Evolutionary conservation across 2,113 vertebrate genomes (phyloP).

Genomic region (Cavia porcellus): DNA sequence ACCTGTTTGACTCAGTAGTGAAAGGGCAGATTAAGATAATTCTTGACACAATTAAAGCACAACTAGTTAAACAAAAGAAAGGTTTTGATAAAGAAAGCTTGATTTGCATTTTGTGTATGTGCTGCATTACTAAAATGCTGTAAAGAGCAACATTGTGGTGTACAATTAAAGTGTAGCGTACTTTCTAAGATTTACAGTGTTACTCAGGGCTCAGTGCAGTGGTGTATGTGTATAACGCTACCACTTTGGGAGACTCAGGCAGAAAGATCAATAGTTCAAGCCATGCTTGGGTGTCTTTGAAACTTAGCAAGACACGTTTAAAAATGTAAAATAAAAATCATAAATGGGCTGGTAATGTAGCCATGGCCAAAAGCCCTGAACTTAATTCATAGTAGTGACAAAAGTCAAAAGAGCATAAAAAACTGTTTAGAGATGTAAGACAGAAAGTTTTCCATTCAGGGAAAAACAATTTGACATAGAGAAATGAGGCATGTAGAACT

Average conservation of each 20-base stretch:
- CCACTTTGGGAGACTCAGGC: too few species aligned
- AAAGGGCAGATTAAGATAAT: background rate
- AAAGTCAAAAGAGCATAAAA: background rate
- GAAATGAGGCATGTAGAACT: background rate
- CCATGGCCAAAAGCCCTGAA: background rate
- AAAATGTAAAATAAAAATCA: background rate
- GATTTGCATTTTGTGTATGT: background rate
- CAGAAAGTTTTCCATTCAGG: background rate
- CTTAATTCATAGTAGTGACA: background rate
- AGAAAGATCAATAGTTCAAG: background rate
- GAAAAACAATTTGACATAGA: background rate
- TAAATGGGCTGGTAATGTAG: background rate
- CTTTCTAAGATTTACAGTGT: background rate
- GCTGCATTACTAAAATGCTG: too few species aligned
- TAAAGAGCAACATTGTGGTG: too few species aligned
- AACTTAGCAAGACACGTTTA: background rate
- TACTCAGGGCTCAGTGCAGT: background rate
- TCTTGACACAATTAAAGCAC: background rate
- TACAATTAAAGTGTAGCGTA: too few species aligned
- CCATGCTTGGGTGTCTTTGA: background rate
- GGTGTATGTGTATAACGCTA: background rate
- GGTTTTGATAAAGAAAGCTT: too few species aligned
- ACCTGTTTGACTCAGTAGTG: background rate
- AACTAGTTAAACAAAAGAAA: background rate
- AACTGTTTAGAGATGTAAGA: background rate